phyloP scores from a whole-genome alignment of 1,140 invertebrate species.

The Drosophila varians region DNA sequence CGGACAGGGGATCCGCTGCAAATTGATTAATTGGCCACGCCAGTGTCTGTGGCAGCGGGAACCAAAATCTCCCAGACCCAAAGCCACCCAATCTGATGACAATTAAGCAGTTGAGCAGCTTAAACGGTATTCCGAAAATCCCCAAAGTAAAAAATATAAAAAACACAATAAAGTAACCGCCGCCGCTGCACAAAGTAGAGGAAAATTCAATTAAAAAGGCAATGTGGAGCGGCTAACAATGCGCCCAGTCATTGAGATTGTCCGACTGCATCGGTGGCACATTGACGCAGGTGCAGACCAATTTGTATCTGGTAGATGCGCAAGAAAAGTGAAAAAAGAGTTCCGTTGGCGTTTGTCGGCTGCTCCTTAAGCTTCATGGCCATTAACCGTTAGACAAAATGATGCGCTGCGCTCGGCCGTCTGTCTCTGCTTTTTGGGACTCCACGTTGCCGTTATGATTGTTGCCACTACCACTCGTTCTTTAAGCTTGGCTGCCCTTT shows the following conservation, averaged over 20 bases:
- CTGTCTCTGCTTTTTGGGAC: conserved; percentile 37
- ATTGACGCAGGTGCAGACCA: conserved; percentile 52
- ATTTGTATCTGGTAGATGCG: conserved; percentile 56
- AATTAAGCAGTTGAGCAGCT: conserved; percentile 76
- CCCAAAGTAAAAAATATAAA: neutral
- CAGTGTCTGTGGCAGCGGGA: conserved; percentile 53
- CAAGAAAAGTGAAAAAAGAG: conserved; percentile 74
- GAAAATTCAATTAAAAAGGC: conserved; percentile 64
- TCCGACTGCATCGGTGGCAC: conserved; percentile 17
- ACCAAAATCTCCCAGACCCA: conserved; percentile 10
- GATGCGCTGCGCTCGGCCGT: conserved; percentile 45
- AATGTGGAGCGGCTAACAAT: conserved; percentile 18
- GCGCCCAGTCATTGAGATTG: conserved; percentile 54
- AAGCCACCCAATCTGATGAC: conserved; percentile 56
- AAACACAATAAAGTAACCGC: conserved; percentile 34
- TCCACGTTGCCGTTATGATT: conserved; percentile 61
- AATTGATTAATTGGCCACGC: conserved; percentile 73
- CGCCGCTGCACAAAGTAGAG: conserved; percentile 36
- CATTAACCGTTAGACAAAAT: conserved; percentile 71
- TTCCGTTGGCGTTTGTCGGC: conserved; percentile 55
- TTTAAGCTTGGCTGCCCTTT: conserved; percentile 55
- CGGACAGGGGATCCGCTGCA: conserved; percentile 39
- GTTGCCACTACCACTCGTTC: conserved; percentile 22
- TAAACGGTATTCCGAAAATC: conserved; percentile 50
- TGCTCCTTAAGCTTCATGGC: conserved; percentile 42